Evolutionary conservation across 2,797 vertebrate genomes (phyloP).

Genomic region (Lerista edwardsae): DNA sequence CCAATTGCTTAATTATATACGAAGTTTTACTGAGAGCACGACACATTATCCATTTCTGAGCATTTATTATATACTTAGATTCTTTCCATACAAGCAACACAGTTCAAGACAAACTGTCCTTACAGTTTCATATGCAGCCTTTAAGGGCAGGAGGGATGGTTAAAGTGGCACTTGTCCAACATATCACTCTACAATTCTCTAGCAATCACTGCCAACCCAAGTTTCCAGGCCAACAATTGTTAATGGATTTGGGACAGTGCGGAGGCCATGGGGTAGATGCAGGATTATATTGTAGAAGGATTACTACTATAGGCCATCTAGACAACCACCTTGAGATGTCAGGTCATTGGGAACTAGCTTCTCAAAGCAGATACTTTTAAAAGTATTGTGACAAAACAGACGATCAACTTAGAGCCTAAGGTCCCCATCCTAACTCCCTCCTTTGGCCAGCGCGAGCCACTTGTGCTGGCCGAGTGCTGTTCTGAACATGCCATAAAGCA

Average conservation of each 20-base stretch:
- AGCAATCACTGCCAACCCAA: background rate
- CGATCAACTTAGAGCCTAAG: background rate
- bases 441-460: too few species aligned
- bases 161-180: background rate
- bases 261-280: background rate
- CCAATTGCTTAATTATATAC: conserved; percentile 1
- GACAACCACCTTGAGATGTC: background rate
- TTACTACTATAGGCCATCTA: background rate
- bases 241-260: background rate
- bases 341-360: background rate
- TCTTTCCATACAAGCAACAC: conserved; percentile 5
- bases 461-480: too few species aligned
- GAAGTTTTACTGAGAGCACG: conserved; percentile 21
- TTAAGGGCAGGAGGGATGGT: background rate
- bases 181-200: background rate
- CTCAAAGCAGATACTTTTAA: background rate
- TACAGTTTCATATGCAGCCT: background rate
- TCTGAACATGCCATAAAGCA: too few species aligned
- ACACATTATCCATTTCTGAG: background rate
- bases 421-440: too few species aligned
- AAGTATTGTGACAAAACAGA: background rate
- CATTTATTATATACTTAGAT: conserved; percentile 19
- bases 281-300: background rate
- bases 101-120: background rate
- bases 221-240: background rate